Evolutionary conservation across 2,797 vertebrate species (phyloP).

Genomic region (Sebastes vulpes): DNA sequence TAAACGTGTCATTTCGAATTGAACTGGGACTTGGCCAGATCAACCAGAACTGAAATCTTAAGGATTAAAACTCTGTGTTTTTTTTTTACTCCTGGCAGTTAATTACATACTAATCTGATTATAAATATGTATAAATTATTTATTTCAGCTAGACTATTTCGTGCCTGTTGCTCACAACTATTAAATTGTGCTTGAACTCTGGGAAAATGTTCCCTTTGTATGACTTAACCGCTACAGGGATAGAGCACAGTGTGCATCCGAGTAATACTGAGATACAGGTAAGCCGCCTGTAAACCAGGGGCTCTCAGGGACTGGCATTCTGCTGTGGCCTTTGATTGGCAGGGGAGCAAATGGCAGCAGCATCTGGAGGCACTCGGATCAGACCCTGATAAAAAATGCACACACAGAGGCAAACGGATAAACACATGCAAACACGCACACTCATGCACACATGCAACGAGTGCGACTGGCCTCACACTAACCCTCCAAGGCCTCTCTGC

Average conservation of each 20-base stretch:
- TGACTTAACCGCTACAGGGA: slow-evolving; percentile 1
- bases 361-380: slow-evolving; percentile 74
- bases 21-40: neutral
- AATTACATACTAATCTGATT: neutral
- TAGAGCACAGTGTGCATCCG: slow-evolving; percentile 2
- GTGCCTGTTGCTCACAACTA: neutral
- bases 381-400: slow-evolving; percentile 54
- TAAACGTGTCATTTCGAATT: neutral
- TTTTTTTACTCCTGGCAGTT: neutral
- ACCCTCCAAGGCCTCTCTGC: slow-evolving; percentile 35
- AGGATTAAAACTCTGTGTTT: neutral
- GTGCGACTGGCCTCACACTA: slow-evolving; percentile 10
- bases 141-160: neutral
- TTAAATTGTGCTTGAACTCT: neutral
- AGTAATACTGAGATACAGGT: slow-evolving; percentile 48
- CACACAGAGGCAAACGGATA: slow-evolving; percentile 2
- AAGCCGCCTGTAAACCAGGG: slow-evolving; percentile 40
- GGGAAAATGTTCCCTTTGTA: neutral
- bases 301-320: slow-evolving; percentile 71
- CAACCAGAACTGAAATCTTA: neutral
- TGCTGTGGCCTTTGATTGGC: slow-evolving; percentile 75
- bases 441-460: neutral
- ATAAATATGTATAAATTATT: neutral
- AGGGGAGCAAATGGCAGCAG: slow-evolving; percentile 80
- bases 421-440: neutral